These are phyloP conservation scores for Microcebus murinus DNA, from an alignment of 2,113 vertebrate genomes.

Conservation along the genomic window DNA sequence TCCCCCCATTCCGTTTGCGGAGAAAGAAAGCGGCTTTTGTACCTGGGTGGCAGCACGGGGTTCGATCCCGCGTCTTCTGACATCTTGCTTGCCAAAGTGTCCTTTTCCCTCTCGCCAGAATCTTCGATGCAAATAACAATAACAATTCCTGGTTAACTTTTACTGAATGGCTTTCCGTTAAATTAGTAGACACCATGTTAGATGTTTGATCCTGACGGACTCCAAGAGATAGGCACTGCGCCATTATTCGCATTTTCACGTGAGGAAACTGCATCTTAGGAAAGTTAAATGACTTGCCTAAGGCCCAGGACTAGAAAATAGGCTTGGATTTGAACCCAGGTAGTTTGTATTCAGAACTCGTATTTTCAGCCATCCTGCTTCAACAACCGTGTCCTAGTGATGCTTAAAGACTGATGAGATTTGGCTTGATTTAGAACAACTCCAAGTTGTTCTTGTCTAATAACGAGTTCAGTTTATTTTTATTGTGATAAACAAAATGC, in stretches of 20 bases:
- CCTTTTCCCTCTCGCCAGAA: neutral
- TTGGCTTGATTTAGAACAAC: neutral
- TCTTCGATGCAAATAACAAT: neutral
- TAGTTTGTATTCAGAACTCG: neutral
- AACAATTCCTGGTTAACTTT: neutral
- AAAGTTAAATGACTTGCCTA: neutral
- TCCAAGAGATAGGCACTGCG: neutral
- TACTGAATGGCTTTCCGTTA: neutral
- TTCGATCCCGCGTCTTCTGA: neutral
- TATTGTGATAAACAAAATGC: neutral
- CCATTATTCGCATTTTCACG: neutral
- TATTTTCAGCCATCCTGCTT: neutral
- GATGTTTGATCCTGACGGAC: neutral
- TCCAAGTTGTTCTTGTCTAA: neutral
- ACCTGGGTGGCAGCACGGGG: neutral
- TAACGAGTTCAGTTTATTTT: neutral
- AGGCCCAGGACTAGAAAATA: neutral
- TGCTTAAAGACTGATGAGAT: neutral
- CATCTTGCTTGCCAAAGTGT: neutral
- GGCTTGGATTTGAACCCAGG: neutral
- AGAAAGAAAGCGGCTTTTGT: neutral
- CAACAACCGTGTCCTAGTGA: neutral
- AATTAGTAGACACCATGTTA: neutral
- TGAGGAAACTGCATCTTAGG: neutral
- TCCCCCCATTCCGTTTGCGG: neutral